Evolutionary conservation across 1,140 invertebrate species (phyloP), one percentile per base, ranked within the genome.

Genomic region (Nomia melanderi): DNA sequence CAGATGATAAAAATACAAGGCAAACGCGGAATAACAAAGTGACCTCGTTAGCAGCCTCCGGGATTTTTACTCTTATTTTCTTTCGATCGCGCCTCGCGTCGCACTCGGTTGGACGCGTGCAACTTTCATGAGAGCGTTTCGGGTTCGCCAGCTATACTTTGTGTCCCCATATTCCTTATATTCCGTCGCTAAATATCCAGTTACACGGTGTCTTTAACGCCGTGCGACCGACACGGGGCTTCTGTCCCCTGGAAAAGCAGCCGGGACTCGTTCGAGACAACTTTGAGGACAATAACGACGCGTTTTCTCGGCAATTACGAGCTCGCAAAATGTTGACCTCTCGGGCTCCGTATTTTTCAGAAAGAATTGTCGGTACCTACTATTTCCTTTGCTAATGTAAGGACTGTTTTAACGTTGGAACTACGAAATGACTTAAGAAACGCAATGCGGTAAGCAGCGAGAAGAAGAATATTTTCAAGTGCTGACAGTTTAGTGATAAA

Each of bases 1-100:
- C n/a, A n/a, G n/a, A n/a, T n/a, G n/a, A 14, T 41, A 41, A 57
- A n/a, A 66, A 56, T 27, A 8, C 41, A 11, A 2, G 14, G n/a
- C 8, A 39, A 39, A 39, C 71, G 29, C 39, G 9, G 7, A 33
- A 9, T 8, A 14, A 9, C 23, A 36, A 47, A 36, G n/a, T 67
- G 72, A 59, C 53, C 72, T 75, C 63, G 53, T 75, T 75, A 67
- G 44, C 27, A 3, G 25, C 4, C 72, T 20, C 20, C 33, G 44
- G 36, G 2, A 57, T 57, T 66, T 66, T 33, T 14, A 23, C n/a
- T 64, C 11, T 8, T 8, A 8, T 25, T 57, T 36, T 36, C 20
- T 75, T 47, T 65, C 25, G 33, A 57, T 66, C 53, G 62, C 41
- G 53, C 2, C 11, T 25, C 8, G 1, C 17, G 12, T 44, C 41